Evolutionary conservation across 2,797 vertebrate species (phyloP), one percentile per base, ranked within the genome.

Genomic region (Coccyzus lansbergi): DNA sequence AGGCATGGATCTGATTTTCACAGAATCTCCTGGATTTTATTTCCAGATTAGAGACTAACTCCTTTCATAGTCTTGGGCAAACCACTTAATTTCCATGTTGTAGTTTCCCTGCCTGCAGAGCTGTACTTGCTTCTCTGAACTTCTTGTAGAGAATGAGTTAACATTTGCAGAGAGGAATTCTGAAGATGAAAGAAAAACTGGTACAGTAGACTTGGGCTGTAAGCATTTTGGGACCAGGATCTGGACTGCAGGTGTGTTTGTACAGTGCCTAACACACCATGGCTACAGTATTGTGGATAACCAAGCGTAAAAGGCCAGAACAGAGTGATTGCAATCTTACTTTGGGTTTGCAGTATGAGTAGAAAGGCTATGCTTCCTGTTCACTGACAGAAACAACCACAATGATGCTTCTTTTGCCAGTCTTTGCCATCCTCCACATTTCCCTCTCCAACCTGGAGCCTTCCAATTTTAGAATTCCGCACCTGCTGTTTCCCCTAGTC

Each of bases 171-270:
- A 74, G 69, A 59, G 38, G 86, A 81, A 59, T 69, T 69, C 69
- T 76, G 63, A 67, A 82, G 69, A 33, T 76, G 17, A 92, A 88
- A 83, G 70, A 14, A 90, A 83, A 70, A 15, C 53, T 59, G 38
- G 56, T 36, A 15, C 12, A 19, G 75, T 58, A 67, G 62, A 22
- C 16, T 74, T 42, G 55, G 64, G 18, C 58, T 92, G 55, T 62
- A 25, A 28, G 65, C 70, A 38, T 68, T 67, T 29, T 72, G 59
- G 70, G 80, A 78, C 40, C 49, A 69, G 83, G 55, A 79, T 95
- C 28, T 1, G 1, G 76, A 33, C 49, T 91, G 72, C 91, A 95
- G 91, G 79, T 95, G 91, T 95, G 63, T 94, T 96, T 92, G 82
- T 79, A 86, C 55, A 92, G 79, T 75, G 36, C 24, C 79, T 87